Conservation (phyloP, 1,140 invertebrate species). For the Zelostemma sp. region DNA sequence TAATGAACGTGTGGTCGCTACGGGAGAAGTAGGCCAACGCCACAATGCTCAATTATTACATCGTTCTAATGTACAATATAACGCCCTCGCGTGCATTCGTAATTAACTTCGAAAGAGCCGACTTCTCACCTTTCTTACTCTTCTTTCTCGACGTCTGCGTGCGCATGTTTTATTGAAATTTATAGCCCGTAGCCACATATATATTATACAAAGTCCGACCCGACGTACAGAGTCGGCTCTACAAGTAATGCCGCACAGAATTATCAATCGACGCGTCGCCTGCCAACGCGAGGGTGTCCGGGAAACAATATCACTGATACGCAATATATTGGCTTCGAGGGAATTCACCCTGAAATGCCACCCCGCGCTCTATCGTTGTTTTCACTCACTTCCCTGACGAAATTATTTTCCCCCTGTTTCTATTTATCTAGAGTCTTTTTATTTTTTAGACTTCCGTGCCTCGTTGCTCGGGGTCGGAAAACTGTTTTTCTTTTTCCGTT, state of each 20-base stretch:
- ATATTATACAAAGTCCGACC: slow-evolving; percentile 44
- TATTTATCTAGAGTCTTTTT: too few species aligned
- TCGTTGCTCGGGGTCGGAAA: too few species aligned
- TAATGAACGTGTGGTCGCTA: slow-evolving; percentile 45
- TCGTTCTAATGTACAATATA: slow-evolving; percentile 70
- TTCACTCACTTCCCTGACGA: too few species aligned
- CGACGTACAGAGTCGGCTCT: slow-evolving; percentile 28
- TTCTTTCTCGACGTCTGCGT: slow-evolving; percentile 27
- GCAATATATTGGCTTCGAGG: slow-evolving; percentile 9
- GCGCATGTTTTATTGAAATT: slow-evolving; percentile 10
- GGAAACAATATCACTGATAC: slow-evolving; percentile 17
- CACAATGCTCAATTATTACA: slow-evolving; percentile 72
- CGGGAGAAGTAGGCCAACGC: slow-evolving; percentile 67
- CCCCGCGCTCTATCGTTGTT: slow-evolving; percentile 3
- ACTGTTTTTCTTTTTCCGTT: too few species aligned
- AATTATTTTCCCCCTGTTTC: too few species aligned
- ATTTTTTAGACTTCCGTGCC: too few species aligned
- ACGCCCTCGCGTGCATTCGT: slow-evolving; percentile 70
- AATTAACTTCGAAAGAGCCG: slow-evolving; percentile 66
- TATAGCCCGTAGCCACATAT: slow-evolving; percentile 32
- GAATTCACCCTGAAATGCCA: slow-evolving; percentile 12
- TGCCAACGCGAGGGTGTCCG: slow-evolving; percentile 6
- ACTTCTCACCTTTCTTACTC: slow-evolving; percentile 35
- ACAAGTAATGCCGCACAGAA: slow-evolving; percentile 11
- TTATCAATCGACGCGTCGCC: slow-evolving; percentile 17